These are phyloP conservation scores for Leptodactylus fuscus DNA, from an alignment of 2,113 vertebrate genomes.

Conservation along the genomic window DNA sequence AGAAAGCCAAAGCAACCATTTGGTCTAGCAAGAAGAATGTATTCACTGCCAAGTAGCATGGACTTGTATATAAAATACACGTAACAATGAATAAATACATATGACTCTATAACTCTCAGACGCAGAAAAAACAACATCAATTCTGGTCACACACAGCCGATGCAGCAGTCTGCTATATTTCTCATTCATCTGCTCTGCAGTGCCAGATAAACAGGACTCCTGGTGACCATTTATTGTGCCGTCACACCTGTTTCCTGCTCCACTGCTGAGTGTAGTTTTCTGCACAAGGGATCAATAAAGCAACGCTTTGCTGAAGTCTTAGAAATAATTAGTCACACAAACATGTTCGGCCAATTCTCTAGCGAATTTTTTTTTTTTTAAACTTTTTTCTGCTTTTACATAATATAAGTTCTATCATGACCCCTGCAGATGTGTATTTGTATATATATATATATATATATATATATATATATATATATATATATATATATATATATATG, in stretches of 20 bases:
- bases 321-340: conserved; percentile 16
- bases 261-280: conserved; percentile 12
- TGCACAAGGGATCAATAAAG: conserved; percentile 33
- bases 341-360: neutral
- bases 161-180: neutral
- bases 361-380: neutral
- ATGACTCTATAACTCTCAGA: neutral
- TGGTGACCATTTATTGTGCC: neutral
- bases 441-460: no score
- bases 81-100: neutral
- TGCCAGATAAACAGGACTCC: conserved; percentile 34
- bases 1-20: neutral
- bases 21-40: neutral
- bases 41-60: neutral
- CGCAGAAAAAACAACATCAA: neutral
- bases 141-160: neutral
- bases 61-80: neutral
- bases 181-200: neutral
- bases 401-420: neutral
- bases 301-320: neutral
- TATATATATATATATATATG: no score
- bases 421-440: no score
- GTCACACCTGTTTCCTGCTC: conserved; percentile 25
- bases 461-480: no score
- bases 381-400: no score